A percentile compares a stretch with the other conserved stretches of the same genome.
These are phyloP conservation scores for Polypterus senegalus DNA, from an alignment of 2,113 vertebrate species.

Conservation along the genomic window DNA sequence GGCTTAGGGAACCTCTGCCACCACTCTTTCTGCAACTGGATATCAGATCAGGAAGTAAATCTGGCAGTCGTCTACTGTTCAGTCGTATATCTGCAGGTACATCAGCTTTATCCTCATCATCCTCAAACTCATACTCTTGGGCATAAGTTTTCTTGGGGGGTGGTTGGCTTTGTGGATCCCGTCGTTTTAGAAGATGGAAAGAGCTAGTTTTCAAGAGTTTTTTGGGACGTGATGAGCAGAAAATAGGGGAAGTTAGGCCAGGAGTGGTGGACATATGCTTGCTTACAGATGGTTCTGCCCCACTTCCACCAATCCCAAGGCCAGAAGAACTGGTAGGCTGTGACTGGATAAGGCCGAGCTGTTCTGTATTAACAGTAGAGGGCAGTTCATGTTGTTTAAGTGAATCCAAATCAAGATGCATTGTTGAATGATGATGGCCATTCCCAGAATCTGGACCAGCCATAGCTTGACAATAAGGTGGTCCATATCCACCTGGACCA, in stretches of 20 bases:
- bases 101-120: slow-evolving; percentile 79
- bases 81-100: slow-evolving; percentile 81
- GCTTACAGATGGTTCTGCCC: slow-evolving; percentile 23
- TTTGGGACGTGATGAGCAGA: slow-evolving; percentile 85
- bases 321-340: slow-evolving; percentile 40
- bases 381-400: slow-evolving; percentile 74
- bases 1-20: slow-evolving; percentile 50
- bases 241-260: slow-evolving; percentile 69
- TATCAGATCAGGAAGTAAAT: slow-evolving; percentile 75
- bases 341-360: slow-evolving; percentile 78
- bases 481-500: slow-evolving; percentile 56
- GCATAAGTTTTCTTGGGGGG: slow-evolving; percentile 81
- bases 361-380: slow-evolving; percentile 82
- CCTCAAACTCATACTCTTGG: slow-evolving; percentile 87
- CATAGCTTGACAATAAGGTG: slow-evolving; percentile 53
- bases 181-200: slow-evolving; percentile 73
- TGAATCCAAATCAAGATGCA: slow-evolving; percentile 67
- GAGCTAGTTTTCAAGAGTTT: slow-evolving; percentile 85
- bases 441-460: slow-evolving; percentile 45
- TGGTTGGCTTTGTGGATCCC: slow-evolving; percentile 52
- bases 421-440: slow-evolving; percentile 32
- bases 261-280: slow-evolving; percentile 25
- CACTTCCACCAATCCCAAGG: slow-evolving; percentile 41
- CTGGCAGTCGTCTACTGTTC: slow-evolving; percentile 74
- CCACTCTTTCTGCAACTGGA: slow-evolving; percentile 72